A percentile compares a stretch with the other conserved stretches of the same genome.
These are phyloP conservation scores for Spinibarbus caldwelli DNA, from an alignment of 2,797 vertebrate genomes.

Conservation along the genomic window DNA sequence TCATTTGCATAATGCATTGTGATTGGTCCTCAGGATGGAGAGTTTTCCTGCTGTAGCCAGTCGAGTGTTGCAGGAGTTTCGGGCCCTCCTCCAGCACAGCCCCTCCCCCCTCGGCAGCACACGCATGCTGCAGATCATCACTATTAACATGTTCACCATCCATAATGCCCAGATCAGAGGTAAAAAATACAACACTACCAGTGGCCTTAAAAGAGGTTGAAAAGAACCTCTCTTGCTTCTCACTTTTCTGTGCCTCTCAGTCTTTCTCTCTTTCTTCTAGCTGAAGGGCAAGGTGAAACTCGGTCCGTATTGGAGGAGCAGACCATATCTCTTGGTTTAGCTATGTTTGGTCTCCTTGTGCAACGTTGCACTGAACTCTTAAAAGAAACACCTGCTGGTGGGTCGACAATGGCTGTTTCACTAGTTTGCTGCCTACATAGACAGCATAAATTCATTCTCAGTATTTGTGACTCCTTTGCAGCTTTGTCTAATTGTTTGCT, in stretches of 20 bases:
- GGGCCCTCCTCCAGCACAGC: constrained; percentile 89
- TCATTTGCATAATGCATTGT: constrained; percentile 19
- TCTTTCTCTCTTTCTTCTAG: constrained; percentile 14
- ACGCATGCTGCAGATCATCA: constrained; percentile 94
- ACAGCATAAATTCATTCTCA: background rate
- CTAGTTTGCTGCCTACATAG: background rate
- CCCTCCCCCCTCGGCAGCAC: constrained; percentile 89
- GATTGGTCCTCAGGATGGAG: constrained; percentile 86
- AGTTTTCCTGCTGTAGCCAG: constrained; percentile 88
- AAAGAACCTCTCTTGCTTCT: background rate
- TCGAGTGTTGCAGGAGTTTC: constrained; percentile 91
- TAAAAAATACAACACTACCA: constrained; percentile 60
- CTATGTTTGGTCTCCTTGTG: constrained; percentile 93
- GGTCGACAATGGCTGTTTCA: constrained; percentile 11
- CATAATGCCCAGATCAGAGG: constrained; percentile 89
- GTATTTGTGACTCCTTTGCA: background rate
- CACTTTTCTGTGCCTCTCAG: background rate
- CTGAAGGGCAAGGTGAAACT: constrained; percentile 79
- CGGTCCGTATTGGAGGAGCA: constrained; percentile 93
- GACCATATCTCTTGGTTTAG: constrained; percentile 88
- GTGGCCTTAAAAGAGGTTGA: background rate
- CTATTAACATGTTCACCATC: constrained; percentile 98
- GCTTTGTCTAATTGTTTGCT: background rate
- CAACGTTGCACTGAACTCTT: constrained; percentile 89
- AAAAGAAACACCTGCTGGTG: constrained; percentile 79